Evolutionary conservation across 64 coral and sea anemone species (phyloP), one percentile per base, ranked within the genome.

Genomic region (Montipora cactus): DNA sequence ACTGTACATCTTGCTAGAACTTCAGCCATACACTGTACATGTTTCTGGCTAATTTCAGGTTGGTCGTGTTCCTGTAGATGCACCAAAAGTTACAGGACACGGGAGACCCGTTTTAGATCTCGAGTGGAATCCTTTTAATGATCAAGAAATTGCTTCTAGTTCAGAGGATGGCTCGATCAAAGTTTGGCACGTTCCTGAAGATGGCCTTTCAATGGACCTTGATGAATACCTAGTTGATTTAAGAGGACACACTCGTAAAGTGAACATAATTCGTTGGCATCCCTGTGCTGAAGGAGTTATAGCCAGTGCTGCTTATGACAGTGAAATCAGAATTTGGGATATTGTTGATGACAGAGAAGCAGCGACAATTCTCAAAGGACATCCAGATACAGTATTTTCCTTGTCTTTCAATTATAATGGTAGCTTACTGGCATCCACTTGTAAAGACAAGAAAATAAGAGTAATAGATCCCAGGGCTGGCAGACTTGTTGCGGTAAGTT

Each of bases 371-470:
- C 81, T 99, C 10, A 96, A 99, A 72, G 95, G 98, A 59, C 98
- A 99, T 75, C 90, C 92, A 76, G 98, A 96, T 37, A 96, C 92
- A 25, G 96, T 99, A 74, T 96, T 89, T 81, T 96, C 95, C 13
- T 66, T 99, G 68, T 91, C 95, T 47, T 99, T 95, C 91, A 99
- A 96, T 23, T 96, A 87, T 80, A 94, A 95, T 95, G 98, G 98
- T 15, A 99, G 98, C 86, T 89, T 91, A 77, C 74, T 99, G 19
- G 95, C 98, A 52, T 96, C 98, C 3, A 94, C 98, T 6, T 92
- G 98, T 66, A 99, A 99, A 61, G 98, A 99, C 76, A 99, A 99
- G 77, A 99, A 96, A 87, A 92, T 99, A n/a, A 51, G 98, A 80
- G 95, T 99, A 44, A 92, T 99, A 69, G 92, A 99, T 72, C 91